Base-by-base conservation (phyloP, 2,888 invertebrate genomes). In the Gisinianus flammeolus region DNA sequence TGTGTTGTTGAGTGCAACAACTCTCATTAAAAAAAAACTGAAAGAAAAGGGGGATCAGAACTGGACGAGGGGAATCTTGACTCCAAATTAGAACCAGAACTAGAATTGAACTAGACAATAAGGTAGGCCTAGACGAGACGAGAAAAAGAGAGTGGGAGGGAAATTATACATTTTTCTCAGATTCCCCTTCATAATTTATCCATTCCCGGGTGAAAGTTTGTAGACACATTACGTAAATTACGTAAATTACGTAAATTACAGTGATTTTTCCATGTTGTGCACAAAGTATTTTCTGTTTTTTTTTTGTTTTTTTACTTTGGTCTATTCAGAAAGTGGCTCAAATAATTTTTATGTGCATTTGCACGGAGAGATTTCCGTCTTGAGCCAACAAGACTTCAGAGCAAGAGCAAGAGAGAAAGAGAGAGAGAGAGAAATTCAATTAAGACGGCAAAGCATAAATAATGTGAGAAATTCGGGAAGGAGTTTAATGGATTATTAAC, bases 141-240 rank as follows among this genome's bases (percentile, higher is more conserved):
- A 5, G 19, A 54, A n/a, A n/a, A n/a, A n/a, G n/a, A n/a, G n/a
- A n/a, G 19, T 54, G 8, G 8, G n/a, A 54, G 54, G 54, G 54
- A 54, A 54, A 54, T 54, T 54, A 54, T n/a, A 16, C 54, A 54
- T 54, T 54, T n/a, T n/a, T 54, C 19, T 54, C n/a, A n/a, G n/a
- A n/a, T n/a, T n/a, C n/a, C 54, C 19, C 19, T 16, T 44, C 44
- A 44, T 44, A 44, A 44, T 44, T n/a, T n/a, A n/a, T n/a, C n/a
- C n/a, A n/a, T n/a, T n/a, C n/a, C n/a, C n/a, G n/a, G n/a, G n/a
- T n/a, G n/a, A n/a, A n/a, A n/a, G n/a, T 44, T 16, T 44, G 44
- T 16, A 6, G 44, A 44, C 44, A 6, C 44, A 44, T 44, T 10
- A 10, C 44, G n/a, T n/a, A n/a, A n/a, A n/a, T n/a, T n/a, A n/a